Base-by-base conservation (phyloP, 2,797 vertebrate species). In the Pangasius djambal region DNA sequence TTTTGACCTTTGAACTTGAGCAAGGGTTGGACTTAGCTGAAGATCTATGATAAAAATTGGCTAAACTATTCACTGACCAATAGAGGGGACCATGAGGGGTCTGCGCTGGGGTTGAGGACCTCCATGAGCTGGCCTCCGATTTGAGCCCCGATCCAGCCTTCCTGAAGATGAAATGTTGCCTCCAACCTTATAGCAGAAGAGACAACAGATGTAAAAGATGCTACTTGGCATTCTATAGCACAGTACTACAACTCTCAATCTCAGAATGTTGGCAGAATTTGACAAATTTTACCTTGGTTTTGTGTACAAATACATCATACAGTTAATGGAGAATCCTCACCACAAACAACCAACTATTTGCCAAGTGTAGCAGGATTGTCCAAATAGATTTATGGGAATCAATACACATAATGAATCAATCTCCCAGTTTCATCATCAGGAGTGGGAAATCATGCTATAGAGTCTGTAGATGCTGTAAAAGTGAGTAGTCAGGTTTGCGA, bases 71-170 rank as follows among this genome's bases (percentile, higher is more conserved):
- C 94, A 99, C 98, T 99, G 91, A 99, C 98, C 98, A 91, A 98
- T 97, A 90, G 98, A 96, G 10, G 97, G 97, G 90, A 97, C 97
- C 94, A 95, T 93, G 22, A 97, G 96, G 87, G 97, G 96, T 84
- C 96, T 94, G 93, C 97, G 96, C 91, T 96, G 97, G 77, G 97
- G 96, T 86, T 96, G 96, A 5, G 95, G 70, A 12, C 96, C 93
- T 22, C 97, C 92, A 0, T 96, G 97, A 85, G 96, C 92, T 63
- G 93, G 90, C 92, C 97, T 96, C 89, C 97, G 95, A 34, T 96
- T 95, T 0, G 90, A 55, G 1, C 97, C 95, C 6, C 95, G 96
- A 89, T 98, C 97, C 69, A 25, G 89, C 87, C 97, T 96, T 89
- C 97, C 97, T 12, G 97, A 94, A 2, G 95, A 94, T 0, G 94